These are phyloP conservation scores for Tachina fera DNA, from an alignment of 2,888 invertebrate genomes.

Conservation along the genomic window DNA sequence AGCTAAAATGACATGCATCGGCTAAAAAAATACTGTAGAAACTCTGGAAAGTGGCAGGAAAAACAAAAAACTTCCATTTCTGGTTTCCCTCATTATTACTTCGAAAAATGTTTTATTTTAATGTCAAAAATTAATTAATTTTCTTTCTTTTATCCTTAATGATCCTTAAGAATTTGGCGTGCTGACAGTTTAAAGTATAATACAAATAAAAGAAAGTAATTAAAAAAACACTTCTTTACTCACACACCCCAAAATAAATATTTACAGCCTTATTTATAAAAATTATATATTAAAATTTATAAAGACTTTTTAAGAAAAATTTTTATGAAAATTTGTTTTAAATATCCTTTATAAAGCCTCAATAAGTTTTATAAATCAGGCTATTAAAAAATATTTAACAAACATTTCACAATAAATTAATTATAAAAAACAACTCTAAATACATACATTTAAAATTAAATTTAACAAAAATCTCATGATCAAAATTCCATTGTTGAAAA, in stretches of 20 bases:
- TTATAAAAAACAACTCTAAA: constrained; percentile 24
- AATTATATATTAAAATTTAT: too few species aligned
- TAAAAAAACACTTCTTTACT: neutral
- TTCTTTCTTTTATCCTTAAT: neutral
- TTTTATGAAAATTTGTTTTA: too few species aligned
- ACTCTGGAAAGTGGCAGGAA: too few species aligned
- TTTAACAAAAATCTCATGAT: neutral
- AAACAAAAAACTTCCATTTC: too few species aligned
- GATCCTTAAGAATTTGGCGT: neutral
- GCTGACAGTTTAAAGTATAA: neutral
- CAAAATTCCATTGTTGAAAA: constrained; percentile 17
- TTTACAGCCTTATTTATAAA: too few species aligned
- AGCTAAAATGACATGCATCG: too few species aligned
- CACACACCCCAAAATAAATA: constrained; percentile 3
- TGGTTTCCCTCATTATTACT: too few species aligned
- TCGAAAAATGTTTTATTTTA: too few species aligned
- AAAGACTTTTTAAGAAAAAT: too few species aligned
- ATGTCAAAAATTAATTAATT: neutral
- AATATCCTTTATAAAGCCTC: too few species aligned
- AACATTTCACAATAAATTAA: constrained; percentile 12
- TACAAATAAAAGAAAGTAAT: neutral
- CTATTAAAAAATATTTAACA: neutral
- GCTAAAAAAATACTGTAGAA: too few species aligned
- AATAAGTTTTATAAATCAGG: too few species aligned
- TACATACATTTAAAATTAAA: neutral